These are phyloP conservation scores for Prietella phreatophila DNA, from an alignment of 2,113 vertebrate genomes.

Conservation along the genomic window DNA sequence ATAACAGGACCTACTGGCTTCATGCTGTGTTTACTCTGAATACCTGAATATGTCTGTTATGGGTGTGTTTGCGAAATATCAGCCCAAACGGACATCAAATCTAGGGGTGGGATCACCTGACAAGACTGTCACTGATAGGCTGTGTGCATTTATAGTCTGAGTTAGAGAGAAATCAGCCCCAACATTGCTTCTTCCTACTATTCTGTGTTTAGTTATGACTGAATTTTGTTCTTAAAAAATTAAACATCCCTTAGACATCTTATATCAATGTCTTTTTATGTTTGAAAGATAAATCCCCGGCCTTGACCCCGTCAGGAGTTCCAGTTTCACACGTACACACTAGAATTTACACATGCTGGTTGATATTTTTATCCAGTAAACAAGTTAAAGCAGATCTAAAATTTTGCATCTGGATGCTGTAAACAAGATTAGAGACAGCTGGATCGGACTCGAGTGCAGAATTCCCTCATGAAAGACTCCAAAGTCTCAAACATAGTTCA, in stretches of 20 bases:
- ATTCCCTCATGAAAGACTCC: neutral
- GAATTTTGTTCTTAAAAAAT: neutral
- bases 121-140: neutral
- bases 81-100: neutral
- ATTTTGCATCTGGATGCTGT: neutral
- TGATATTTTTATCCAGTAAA: neutral
- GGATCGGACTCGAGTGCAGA: neutral
- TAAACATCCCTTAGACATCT: neutral
- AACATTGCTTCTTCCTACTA: neutral
- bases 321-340: neutral
- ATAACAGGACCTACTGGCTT: neutral
- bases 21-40: neutral
- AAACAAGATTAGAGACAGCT: constrained; percentile 17
- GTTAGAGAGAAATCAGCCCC: neutral
- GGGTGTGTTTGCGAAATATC: neutral
- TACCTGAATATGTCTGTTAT: neutral
- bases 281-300: neutral
- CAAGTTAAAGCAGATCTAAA: constrained; percentile 13
- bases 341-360: neutral
- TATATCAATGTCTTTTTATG: neutral
- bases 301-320: neutral
- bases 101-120: neutral
- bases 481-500: neutral
- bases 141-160: neutral
- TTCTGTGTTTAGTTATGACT: neutral